Evolutionary conservation across 1,140 invertebrate genomes (phyloP), one percentile per base, ranked within the genome.

Genomic region (Coboldia fuscipes): DNA sequence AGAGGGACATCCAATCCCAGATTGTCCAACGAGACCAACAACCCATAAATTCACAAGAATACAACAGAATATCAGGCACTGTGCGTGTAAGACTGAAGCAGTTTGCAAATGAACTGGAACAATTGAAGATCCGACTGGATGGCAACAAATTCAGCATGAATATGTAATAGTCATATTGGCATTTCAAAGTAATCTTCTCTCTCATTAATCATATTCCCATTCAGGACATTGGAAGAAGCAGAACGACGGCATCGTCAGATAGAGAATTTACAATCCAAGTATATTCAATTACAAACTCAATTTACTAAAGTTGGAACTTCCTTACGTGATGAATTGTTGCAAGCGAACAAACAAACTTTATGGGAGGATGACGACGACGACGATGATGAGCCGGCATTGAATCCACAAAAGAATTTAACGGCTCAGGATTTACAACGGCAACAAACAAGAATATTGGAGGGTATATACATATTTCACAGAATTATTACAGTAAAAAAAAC

Each of bases 1-100:
- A 62, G 37, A 58, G 70, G 35, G 63, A 70, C 39, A 67, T 76
- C 27, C 64, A 70, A 50, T 63, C 67, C 39, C 61, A 69, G 39
- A 37, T 77, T 0, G 64, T 63, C 2, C 38, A 57, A 17, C 56
- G 72, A 23, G 61, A 68, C 42, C 54, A 55, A 36, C 50, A 65
- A 34, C 43, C 56, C 17, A 61, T 55, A 42, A 52, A 51, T 1
- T 66, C 63, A 5, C 54, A 64, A 38, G 50, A 57, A 20, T 71
- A 65, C 46, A 53, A 59, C 1, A 60, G 51, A 40, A 45, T 72
- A 19, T 73, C 70, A 3, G 61, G 61, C 7, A 60, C 57, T 39
- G 64, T 77, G 41, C 49, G 72, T 23, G 40, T 71, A 9, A 54
- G 61, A 26, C 43, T 76, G 33, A 73, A 70, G 42, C 70, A 77